Base-by-base conservation (phyloP, 2,888 invertebrate species). In the Drosophila neutralis region DNA sequence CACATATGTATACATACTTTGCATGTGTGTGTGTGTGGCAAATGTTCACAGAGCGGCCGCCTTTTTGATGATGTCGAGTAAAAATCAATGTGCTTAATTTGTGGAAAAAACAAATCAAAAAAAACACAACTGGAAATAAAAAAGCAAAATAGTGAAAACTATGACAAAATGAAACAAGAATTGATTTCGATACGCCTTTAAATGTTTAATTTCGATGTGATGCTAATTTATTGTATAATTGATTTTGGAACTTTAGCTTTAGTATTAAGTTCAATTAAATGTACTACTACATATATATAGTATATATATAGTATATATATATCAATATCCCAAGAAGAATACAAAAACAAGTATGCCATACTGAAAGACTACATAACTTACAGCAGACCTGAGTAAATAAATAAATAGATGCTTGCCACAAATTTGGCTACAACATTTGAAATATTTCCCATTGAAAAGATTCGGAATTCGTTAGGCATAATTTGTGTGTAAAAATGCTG, bases 11-110 rank as follows among this genome's bases (percentile, higher is more conserved):
- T 31, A 56, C 24, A 48, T 21, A 24, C 49, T 48, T 35, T 76
- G 15, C n/a, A 7, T 52, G 13, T 52, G n/a, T 52, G 13, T 52
- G n/a, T 52, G 61, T 65, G 40, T 64, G 42, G 21, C 45, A 71
- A 71, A 58, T 65, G 72, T 65, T 65, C 58, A 40, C 36, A 58
- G 60, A 51, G 18, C 75, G 29, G 76, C 59, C 52, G 73, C 67
- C 74, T 67, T 77, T 78, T 82, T 70, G 76, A 75, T 76, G 74
- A 73, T 80, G 78, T 81, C 78, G 78, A 83, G 89, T 78, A 78
- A 90, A 86, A 86, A 86, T 86, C 85, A 90, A 86, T 86, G 87
- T 73, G 80, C 80, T 83, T 80, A 82, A 68, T 82, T 73, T 82
- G 68, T 60, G 54, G 54, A 53, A 80, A 53, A 80, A 56, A 69